These are phyloP conservation scores for Cathartes aura DNA, from an alignment of 2,113 vertebrate genomes.

Conservation along the genomic window DNA sequence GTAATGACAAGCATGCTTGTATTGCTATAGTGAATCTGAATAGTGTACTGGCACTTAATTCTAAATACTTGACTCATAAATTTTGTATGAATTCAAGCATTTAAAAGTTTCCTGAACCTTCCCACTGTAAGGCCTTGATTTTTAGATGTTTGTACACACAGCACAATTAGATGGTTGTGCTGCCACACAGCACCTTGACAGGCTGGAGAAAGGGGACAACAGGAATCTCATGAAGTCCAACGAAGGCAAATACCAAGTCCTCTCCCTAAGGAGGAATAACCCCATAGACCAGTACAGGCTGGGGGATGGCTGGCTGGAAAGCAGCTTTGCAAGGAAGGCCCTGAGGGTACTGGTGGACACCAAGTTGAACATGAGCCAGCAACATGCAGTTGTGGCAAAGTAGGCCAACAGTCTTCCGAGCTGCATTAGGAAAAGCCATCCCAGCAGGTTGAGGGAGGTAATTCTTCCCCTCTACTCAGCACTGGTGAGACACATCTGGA, in stretches of 20 bases:
- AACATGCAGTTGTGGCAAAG: neutral
- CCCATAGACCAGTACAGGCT: neutral
- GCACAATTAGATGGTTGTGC: neutral
- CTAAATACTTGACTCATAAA: neutral
- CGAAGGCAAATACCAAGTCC: neutral
- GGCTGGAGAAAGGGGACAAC: neutral
- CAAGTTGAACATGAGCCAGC: neutral
- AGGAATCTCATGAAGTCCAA: neutral
- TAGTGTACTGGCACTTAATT: neutral
- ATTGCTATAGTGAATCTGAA: neutral
- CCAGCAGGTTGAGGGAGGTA: rapidly evolving
- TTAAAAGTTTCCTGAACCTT: neutral
- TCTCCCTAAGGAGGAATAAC: neutral
- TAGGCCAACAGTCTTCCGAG: rapidly evolving
- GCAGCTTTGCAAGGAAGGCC: neutral
- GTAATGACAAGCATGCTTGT: neutral
- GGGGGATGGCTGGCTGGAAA: neutral
- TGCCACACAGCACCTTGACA: neutral
- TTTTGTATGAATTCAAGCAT: neutral
- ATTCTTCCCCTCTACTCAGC: neutral
- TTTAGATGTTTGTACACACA: neutral
- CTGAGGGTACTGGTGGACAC: neutral
- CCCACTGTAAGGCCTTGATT: neutral
- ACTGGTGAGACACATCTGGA: neutral
- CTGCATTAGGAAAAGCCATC: neutral